phyloP scores from a whole-genome alignment of 1,140 invertebrate species.

The Drosophila sulfurigaster region DNA sequence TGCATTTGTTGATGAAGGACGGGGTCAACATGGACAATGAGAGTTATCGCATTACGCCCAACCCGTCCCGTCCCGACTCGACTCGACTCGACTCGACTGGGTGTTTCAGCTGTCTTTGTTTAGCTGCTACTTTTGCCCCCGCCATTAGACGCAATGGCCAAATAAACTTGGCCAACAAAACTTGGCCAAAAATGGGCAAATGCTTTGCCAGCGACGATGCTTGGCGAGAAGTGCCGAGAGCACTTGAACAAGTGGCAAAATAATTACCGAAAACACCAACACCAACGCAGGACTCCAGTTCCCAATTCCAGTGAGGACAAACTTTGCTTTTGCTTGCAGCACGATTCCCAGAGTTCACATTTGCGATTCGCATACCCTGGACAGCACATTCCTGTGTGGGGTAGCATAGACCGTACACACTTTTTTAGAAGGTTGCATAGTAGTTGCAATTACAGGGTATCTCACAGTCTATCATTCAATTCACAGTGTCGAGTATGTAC shows the following conservation, averaged over 20 bases:
- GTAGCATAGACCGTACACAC: not conserved
- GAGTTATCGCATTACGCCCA: constrained; percentile 41
- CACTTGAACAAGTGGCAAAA: constrained; percentile 71
- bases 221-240: constrained; percentile 46
- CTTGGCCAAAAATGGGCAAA: not conserved
- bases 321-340: constrained; percentile 35
- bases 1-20: constrained; percentile 34
- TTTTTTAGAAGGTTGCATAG: not conserved
- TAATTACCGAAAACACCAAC: constrained; percentile 63
- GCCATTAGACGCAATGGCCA: constrained; percentile 28
- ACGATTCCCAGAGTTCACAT: constrained; percentile 22
- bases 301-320: constrained; percentile 4
- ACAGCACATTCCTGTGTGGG: not conserved
- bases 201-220: constrained; percentile 3
- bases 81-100: not conserved
- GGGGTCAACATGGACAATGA: not conserved
- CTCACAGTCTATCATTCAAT: not conserved
- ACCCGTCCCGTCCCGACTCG: not conserved
- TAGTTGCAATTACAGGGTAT: constrained; percentile 6
- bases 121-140: not conserved
- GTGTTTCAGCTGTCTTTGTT: constrained; percentile 28
- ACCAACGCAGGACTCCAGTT: constrained; percentile 13
- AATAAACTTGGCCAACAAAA: constrained; percentile 29
- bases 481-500: not conserved
- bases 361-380: constrained; percentile 21